Evolutionary conservation across 2,113 vertebrate species (phyloP).

Genomic region (Brachyhypopomus occidentalis): DNA sequence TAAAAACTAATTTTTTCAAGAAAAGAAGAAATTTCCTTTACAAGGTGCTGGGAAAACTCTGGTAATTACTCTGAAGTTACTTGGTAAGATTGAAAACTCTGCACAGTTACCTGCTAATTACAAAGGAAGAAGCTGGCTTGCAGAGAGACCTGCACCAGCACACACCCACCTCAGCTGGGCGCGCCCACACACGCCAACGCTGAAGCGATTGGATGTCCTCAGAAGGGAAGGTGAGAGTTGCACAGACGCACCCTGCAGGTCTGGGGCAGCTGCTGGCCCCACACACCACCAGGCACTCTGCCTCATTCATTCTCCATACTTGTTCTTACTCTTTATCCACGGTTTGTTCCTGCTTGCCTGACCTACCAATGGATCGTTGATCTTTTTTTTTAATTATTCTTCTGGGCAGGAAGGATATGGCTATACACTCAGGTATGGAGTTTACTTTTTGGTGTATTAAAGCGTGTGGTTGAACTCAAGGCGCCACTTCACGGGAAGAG

Average conservation of each 20-base stretch:
- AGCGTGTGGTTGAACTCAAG: neutral
- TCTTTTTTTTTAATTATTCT: slow-evolving; percentile 14
- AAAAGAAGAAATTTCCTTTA: slow-evolving; percentile 1
- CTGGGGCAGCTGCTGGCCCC: neutral
- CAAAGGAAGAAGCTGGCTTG: slow-evolving; percentile 45
- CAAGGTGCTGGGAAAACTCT: slow-evolving; percentile 30
- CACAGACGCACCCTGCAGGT: slow-evolving; percentile 33
- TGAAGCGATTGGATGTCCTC: slow-evolving; percentile 36
- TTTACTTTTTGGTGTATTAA: neutral
- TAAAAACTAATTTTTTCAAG: neutral
- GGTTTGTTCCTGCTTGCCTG: neutral
- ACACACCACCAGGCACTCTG: neutral
- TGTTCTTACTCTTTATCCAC: neutral
- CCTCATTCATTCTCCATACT: slow-evolving; percentile 8
- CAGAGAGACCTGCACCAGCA: slow-evolving; percentile 37
- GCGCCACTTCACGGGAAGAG: slow-evolving; percentile 9
- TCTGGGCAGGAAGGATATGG: slow-evolving; percentile 67
- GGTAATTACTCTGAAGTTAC: slow-evolving; percentile 29
- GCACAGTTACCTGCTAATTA: slow-evolving; percentile 53
- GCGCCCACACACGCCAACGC: slow-evolving; percentile 66
- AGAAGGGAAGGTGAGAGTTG: slow-evolving; percentile 45
- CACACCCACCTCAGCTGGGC: slow-evolving; percentile 56
- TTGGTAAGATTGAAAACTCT: too few species aligned
- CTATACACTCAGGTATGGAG: slow-evolving; percentile 69
- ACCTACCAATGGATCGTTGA: slow-evolving; percentile 60